These are phyloP conservation scores for Hormiphora californensis DNA, from an alignment of 37 sponge, comb jelly and placozoan species.

Conservation along the genomic window DNA sequence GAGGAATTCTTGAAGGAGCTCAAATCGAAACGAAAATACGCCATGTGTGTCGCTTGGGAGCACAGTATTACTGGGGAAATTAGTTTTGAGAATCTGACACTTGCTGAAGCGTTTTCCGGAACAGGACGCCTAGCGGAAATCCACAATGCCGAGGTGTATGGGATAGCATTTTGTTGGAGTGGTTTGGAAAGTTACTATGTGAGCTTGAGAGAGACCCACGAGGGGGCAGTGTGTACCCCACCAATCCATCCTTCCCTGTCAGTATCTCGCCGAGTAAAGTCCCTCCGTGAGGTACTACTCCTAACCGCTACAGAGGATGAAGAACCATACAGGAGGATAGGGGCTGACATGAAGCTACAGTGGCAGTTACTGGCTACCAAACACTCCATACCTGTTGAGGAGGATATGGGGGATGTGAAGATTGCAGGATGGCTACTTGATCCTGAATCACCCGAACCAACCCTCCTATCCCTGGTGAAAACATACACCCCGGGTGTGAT, in stretches of 20 bases:
- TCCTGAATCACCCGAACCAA: constrained; percentile 72
- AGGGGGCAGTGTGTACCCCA: constrained; percentile 24
- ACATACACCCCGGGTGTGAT: constrained; percentile 68
- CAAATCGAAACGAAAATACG: constrained; percentile 59
- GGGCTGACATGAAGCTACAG: constrained; percentile 73
- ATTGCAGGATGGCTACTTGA: constrained; percentile 86
- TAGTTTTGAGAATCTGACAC: constrained; percentile 29
- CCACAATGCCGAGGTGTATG: constrained; percentile 62
- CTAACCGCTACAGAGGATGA: not conserved
- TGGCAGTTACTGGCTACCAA: constrained; percentile 61
- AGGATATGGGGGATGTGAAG: constrained; percentile 62
- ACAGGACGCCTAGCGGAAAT: constrained; percentile 39
- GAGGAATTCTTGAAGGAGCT: constrained; percentile 72
- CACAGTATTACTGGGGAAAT: not conserved
- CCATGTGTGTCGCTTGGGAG: constrained; percentile 68
- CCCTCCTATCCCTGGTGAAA: constrained; percentile 65
- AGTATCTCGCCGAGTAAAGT: not conserved
- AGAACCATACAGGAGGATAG: constrained; percentile 55
- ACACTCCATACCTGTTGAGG: constrained; percentile 4
- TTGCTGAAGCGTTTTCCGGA: not conserved
- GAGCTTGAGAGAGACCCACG: not conserved
- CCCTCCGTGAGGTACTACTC: not conserved
- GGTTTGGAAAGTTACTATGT: constrained; percentile 77
- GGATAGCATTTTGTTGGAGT: constrained; percentile 81
- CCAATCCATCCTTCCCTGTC: not conserved